A percentile compares a stretch with the other conserved stretches of the same genome.
phyloP scores from a whole-genome alignment of 2,797 vertebrate species.

The Phrynocephalus forsythii region DNA sequence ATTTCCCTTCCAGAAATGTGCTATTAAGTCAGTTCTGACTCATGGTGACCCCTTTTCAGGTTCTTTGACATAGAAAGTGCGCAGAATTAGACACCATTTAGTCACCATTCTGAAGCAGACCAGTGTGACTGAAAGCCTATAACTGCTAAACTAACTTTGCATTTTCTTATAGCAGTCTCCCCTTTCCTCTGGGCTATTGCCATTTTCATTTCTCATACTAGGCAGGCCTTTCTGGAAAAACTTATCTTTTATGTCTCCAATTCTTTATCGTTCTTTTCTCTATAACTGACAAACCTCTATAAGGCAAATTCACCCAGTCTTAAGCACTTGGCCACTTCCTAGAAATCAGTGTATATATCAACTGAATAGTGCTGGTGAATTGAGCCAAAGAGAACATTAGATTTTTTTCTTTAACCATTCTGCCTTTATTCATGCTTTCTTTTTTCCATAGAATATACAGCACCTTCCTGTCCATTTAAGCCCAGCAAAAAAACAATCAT shows the following conservation, averaged over 20 bases:
- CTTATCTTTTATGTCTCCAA: conserved; percentile 5
- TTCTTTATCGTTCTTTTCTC: background rate
- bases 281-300: background rate
- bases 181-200: background rate
- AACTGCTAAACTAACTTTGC: background rate
- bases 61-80: too few relatives aligned
- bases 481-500: background rate
- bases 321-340: background rate
- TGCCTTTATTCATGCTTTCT: background rate
- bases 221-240: background rate
- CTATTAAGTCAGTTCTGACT: too few relatives aligned
- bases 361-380: conserved; percentile 2
- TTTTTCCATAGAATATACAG: background rate
- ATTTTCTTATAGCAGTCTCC: background rate
- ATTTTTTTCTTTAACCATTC: background rate
- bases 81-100: background rate
- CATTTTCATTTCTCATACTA: conserved; percentile 10
- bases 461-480: background rate
- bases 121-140: background rate
- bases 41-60: too few relatives aligned
- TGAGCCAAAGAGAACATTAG: background rate
- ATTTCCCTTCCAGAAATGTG: too few relatives aligned
- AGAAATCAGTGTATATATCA: background rate
- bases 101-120: background rate
- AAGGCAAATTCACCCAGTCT: background rate